Base-by-base conservation (phyloP, 2,113 vertebrate species). In the Trichomycterus rosablanca region DNA sequence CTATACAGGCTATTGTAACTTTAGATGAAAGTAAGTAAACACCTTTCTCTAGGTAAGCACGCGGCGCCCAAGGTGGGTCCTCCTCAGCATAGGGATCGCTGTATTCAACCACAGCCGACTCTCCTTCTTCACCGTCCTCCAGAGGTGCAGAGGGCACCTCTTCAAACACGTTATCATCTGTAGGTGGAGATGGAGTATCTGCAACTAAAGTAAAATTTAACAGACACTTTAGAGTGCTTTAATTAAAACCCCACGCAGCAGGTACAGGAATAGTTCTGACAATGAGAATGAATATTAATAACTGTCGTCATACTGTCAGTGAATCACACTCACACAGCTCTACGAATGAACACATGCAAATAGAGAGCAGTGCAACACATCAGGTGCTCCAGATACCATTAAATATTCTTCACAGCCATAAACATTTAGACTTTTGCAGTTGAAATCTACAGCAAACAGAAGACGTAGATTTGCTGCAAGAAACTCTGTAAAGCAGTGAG, bases 21-120 rank as follows among this genome's bases (percentile, higher is more conserved):
- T n/a, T n/a, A n/a, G n/a, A n/a, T 8, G 11, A 37, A 14, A 6
- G 3, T 14, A 37, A 37, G 35, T 2, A 78, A n/a, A 57, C 68
- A 95, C 95, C 95, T 86, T 97, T 97, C 77, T 98, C 95, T 52
- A 92, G 68, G 72, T 97, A 97, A 63, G 63, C 89, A 5, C 90
- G 78, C 0, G 95, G 95, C 43, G 94, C 95, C 95, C 95, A 98
- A 0, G 94, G 90, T 1, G 95, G 95, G 63, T 97, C 95, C 67
- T 95, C 95, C 74, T 97, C 94, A 12, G 95, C 92, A 0, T 98
- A 98, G 0, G 93, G 95, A 74, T 98, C 95, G 0, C 83, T 94
- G 79, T 96, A 97, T 73, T 98, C 94, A 42, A 97, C 91, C 63
- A 97, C 90, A 0, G 93, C 88, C 0, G 93, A 89, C 64, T 94